Percentiles rank a stretch among this genome's conserved stretches.
These are phyloP conservation scores for Nannospalax galili DNA, from an alignment of 2,113 vertebrate species.

Conservation along the genomic window DNA sequence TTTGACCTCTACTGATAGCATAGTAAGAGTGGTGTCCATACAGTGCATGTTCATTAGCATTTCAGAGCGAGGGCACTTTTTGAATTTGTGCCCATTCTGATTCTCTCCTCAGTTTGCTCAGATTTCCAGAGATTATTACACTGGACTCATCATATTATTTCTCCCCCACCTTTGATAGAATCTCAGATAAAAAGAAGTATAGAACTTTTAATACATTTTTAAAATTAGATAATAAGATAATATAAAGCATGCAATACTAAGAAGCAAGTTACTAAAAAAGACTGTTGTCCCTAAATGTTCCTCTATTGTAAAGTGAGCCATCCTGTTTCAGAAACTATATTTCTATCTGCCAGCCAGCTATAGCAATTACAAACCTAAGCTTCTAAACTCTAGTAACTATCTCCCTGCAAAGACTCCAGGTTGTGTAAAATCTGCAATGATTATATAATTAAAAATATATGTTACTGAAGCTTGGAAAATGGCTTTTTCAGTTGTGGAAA, in stretches of 20 bases:
- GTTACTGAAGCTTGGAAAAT: background rate
- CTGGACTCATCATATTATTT: background rate
- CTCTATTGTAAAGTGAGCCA: background rate
- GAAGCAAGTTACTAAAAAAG: background rate
- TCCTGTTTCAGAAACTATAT: conserved; percentile 30
- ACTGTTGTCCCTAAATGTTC: background rate
- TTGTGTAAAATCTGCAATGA: background rate
- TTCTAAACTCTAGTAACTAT: background rate
- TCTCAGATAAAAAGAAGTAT: background rate
- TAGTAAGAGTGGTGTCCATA: background rate
- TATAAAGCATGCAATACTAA: too few relatives aligned
- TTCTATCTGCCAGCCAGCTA: background rate
- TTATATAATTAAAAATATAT: conserved; percentile 39
- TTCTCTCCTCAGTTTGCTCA: background rate
- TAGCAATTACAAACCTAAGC: background rate
- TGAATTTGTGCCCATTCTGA: background rate
- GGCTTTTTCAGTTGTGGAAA: background rate
- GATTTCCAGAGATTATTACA: background rate
- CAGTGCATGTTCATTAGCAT: accelerated
- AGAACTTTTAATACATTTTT: background rate
- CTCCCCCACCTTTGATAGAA: background rate
- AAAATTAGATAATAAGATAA: background rate
- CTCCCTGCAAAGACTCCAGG: background rate
- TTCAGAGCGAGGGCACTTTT: background rate
- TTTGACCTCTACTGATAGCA: background rate